A percentile compares a stretch with the other conserved stretches of the same genome.
These are phyloP conservation scores for Beaufortia kweichowensis DNA, from an alignment of 2,113 vertebrate species.

Conservation along the genomic window DNA sequence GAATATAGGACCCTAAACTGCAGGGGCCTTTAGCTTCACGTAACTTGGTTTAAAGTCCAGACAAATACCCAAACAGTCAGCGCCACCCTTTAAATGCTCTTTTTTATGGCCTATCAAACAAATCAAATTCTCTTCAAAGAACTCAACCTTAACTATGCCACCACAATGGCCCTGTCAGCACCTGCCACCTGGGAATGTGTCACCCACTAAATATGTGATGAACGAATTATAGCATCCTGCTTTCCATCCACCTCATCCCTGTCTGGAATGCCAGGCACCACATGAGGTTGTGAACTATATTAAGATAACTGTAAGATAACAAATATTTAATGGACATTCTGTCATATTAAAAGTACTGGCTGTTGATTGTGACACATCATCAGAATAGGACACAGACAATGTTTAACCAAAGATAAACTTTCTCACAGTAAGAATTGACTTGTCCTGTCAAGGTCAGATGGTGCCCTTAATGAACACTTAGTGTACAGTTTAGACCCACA, in stretches of 20 bases:
- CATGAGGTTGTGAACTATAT: slow-evolving; percentile 16
- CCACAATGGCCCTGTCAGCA: slow-evolving; percentile 72
- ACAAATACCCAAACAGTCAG: not conserved
- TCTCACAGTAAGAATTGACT: slow-evolving; percentile 25
- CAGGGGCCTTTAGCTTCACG: not conserved
- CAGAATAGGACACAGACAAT: not conserved
- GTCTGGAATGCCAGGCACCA: slow-evolving; percentile 49
- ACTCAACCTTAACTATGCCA: slow-evolving; percentile 63
- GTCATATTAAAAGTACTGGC: not conserved
- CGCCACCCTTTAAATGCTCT: slow-evolving; percentile 3
- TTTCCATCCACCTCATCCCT: slow-evolving; percentile 45
- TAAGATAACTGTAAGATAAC: slow-evolving; percentile 31
- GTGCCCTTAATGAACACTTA: not conserved
- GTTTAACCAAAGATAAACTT: not conserved
- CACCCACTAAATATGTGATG: slow-evolving; percentile 71
- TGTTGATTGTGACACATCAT: slow-evolving; percentile 5
- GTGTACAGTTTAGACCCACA: not conserved
- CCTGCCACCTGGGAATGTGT: slow-evolving; percentile 76
- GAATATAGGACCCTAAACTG: not conserved
- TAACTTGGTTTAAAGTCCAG: slow-evolving; percentile 24
- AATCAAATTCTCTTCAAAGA: slow-evolving; percentile 39
- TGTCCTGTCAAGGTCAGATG: slow-evolving; percentile 23
- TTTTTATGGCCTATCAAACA: not conserved
- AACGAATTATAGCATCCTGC: slow-evolving; percentile 55
- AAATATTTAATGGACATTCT: slow-evolving; percentile 20